These are phyloP conservation scores for Olivierus martensii DNA, from an alignment of 1,140 invertebrate genomes.

Conservation along the genomic window DNA sequence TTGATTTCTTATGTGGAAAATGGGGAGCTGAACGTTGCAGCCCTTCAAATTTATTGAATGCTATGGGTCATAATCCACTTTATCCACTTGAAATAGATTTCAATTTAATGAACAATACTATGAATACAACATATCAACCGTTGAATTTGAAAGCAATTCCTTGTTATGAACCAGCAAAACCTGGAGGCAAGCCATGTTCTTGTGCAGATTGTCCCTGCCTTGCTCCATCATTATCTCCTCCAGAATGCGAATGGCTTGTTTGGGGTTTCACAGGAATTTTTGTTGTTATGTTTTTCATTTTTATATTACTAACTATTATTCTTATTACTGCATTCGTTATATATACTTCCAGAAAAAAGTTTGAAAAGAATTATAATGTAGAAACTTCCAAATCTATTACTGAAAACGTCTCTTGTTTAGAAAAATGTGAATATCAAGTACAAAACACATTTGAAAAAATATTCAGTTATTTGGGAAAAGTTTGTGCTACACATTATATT, in stretches of 20 bases:
- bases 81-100: conserved; percentile 18
- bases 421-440: conserved; percentile 57
- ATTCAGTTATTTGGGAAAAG: conserved; percentile 64
- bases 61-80: conserved; percentile 8
- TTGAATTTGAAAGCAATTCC: conserved; percentile 46
- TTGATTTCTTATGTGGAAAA: conserved; percentile 67
- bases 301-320: conserved; percentile 35
- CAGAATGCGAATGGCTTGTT: conserved; percentile 50
- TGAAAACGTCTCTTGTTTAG: conserved; percentile 35
- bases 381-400: no score
- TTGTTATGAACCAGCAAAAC: conserved; percentile 49
- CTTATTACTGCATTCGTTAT: conserved; percentile 4
- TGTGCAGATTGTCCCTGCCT: conserved; percentile 83
- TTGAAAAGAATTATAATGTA: not conserved
- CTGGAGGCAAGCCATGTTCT: conserved; percentile 57
- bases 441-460: conserved; percentile 56
- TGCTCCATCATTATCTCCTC: conserved; percentile 46
- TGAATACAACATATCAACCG: no score
- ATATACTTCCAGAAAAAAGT: not conserved
- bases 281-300: conserved; percentile 59
- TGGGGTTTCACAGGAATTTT: conserved; percentile 54
- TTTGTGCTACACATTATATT: conserved; percentile 66
- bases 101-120: conserved; percentile 10
- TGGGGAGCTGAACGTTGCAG: conserved; percentile 35
- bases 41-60: conserved; percentile 22